These are phyloP conservation scores for Loxodonta africana DNA, from an alignment of 2,113 vertebrate species.

Conservation along the genomic window DNA sequence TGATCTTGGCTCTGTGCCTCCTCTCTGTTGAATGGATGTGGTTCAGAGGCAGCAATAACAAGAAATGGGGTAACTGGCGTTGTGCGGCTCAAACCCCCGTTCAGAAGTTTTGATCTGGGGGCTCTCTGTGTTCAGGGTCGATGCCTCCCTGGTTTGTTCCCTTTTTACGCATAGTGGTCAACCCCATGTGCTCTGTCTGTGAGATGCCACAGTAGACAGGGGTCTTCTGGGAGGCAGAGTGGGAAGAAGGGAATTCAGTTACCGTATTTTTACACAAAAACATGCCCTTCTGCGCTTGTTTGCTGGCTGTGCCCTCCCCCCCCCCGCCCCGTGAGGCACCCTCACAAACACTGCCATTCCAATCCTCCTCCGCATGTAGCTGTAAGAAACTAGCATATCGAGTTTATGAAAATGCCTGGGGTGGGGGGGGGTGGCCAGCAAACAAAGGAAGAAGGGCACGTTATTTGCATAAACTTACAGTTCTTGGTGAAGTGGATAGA, in stretches of 20 bases:
- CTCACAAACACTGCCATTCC: too few species aligned
- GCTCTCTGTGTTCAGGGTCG: background rate
- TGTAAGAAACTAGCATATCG: too few species aligned
- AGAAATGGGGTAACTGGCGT: background rate
- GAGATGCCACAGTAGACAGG: background rate
- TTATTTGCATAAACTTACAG: too few species aligned
- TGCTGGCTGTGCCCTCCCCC: too few species aligned
- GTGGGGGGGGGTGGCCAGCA: too few species aligned
- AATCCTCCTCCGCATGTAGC: too few species aligned
- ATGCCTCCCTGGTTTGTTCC: background rate
- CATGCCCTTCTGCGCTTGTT: too few species aligned
- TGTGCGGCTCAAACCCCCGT: background rate
- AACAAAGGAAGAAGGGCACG: too few species aligned
- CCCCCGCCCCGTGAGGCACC: too few species aligned
- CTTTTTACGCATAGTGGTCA: background rate
- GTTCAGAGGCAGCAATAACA: slow-evolving; percentile 44
- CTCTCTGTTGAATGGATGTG: slow-evolving; percentile 48
- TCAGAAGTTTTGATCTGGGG: slow-evolving; percentile 51
- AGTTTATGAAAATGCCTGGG: too few species aligned
- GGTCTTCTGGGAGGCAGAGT: background rate
- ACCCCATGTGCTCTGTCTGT: background rate
- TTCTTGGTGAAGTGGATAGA: background rate
- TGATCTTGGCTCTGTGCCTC: slow-evolving; percentile 58
- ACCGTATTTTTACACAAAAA: too few species aligned
- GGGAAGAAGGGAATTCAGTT: background rate